Percentiles rank a stretch among this genome's conserved stretches.
These are phyloP conservation scores for Aleiodes testaceus DNA, from an alignment of 2,888 invertebrate species.

Conservation along the genomic window DNA sequence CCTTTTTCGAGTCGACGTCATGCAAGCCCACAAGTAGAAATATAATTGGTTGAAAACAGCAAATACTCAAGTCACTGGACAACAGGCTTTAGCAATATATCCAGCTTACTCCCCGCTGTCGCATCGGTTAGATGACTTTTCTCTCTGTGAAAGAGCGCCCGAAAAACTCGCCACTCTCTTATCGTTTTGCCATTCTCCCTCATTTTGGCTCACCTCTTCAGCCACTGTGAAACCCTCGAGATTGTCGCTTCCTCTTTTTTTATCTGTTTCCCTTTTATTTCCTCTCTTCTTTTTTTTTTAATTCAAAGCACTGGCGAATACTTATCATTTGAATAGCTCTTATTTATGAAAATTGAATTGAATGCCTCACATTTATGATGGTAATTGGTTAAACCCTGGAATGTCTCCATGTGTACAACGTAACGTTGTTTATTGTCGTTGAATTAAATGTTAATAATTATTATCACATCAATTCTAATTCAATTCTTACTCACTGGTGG, in stretches of 20 bases:
- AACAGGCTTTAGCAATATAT: slow-evolving; percentile 65
- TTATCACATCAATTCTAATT: slow-evolving; percentile 52
- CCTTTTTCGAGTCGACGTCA: slow-evolving; percentile 67
- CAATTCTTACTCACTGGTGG: neutral
- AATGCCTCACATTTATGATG: slow-evolving; percentile 68
- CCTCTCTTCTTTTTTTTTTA: slow-evolving; percentile 20
- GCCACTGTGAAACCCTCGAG: slow-evolving; percentile 6
- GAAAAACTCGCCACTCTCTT: slow-evolving; percentile 57
- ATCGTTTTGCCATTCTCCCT: slow-evolving; percentile 53
- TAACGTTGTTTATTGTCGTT: slow-evolving; percentile 64
- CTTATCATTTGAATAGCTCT: slow-evolving; percentile 65
- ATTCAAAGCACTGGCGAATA: slow-evolving; percentile 31
- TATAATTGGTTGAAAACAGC: slow-evolving; percentile 72
- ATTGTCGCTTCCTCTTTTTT: slow-evolving; percentile 49
- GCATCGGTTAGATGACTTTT: slow-evolving; percentile 71
- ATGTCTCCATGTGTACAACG: slow-evolving; percentile 30
- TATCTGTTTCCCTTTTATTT: slow-evolving; percentile 35
- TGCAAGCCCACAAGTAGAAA: slow-evolving; percentile 75
- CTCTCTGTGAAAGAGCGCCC: slow-evolving; percentile 52
- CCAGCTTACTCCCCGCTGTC: slow-evolving; percentile 72
- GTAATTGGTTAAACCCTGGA: slow-evolving; percentile 68
- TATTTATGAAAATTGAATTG: slow-evolving; percentile 71
- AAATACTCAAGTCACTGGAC: slow-evolving; percentile 59
- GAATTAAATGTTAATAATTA: slow-evolving; percentile 65
- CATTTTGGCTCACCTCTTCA: slow-evolving; percentile 50